Evolutionary conservation across 1,140 invertebrate genomes (phyloP).

Genomic region (Cydia strobilella): DNA sequence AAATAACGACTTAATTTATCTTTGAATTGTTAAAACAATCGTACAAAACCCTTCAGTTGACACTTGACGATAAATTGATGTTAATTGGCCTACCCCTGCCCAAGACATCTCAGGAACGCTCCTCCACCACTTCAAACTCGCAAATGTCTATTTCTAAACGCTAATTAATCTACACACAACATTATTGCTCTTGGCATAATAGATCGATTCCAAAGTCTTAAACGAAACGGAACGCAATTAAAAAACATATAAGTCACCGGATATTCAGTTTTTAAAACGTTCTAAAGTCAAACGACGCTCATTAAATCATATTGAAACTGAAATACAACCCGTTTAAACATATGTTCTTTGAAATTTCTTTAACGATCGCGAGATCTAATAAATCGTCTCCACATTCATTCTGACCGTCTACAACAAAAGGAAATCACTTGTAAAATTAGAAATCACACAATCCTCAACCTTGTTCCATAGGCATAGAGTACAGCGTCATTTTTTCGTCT

Average conservation of each 20-base stretch:
- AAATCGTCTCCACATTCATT: conserved; percentile 41
- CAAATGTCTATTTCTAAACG: conserved; percentile 49
- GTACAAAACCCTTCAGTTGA: conserved; percentile 52
- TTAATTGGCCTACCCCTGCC: conserved; percentile 68
- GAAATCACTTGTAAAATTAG: conserved; percentile 25
- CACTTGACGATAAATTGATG: conserved; percentile 70
- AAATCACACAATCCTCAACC: conserved; percentile 26
- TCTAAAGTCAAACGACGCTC: conserved; percentile 37
- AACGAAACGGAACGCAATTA: conserved; percentile 36
- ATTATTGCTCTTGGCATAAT: conserved; percentile 58
- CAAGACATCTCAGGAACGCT: conserved; percentile 39
- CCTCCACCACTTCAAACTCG: conserved; percentile 43
- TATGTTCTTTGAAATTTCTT: conserved; percentile 49
- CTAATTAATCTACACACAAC: conserved; percentile 61
- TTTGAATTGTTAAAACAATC: conserved; percentile 36
- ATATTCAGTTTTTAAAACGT: conserved; percentile 28
- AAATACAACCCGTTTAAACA: conserved; percentile 50
- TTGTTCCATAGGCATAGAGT: conserved; percentile 25
- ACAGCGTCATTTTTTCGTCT: neutral
- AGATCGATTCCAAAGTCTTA: conserved; percentile 39
- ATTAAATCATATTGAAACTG: conserved; percentile 49
- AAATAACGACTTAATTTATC: conserved; percentile 31
- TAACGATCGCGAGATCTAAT: conserved; percentile 44
- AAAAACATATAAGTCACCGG: conserved; percentile 33
- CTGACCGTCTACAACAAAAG: conserved; percentile 24